Evolutionary conservation across 2,113 vertebrate genomes (phyloP).

Genomic region (Gadus chalcogrammus): DNA sequence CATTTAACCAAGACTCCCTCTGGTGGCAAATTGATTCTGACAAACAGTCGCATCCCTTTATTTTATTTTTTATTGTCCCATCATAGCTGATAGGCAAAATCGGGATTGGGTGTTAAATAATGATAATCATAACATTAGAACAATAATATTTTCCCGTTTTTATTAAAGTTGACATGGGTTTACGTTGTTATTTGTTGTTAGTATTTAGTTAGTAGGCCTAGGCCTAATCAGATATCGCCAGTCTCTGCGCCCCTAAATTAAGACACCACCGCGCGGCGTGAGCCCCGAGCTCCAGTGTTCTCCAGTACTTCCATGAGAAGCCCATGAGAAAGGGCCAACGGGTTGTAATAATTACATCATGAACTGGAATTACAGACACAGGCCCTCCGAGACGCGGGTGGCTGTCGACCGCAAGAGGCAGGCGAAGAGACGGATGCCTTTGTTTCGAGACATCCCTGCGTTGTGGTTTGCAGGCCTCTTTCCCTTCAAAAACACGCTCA

Average conservation of each 20-base stretch:
- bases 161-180: not conserved
- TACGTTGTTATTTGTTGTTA: not conserved
- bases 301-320: too few species aligned
- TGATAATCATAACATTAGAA: not conserved
- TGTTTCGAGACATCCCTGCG: conserved; percentile 70
- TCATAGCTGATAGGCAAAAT: not conserved
- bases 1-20: conserved; percentile 58
- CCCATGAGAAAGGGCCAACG: conserved; percentile 39
- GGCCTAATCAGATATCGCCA: too few species aligned
- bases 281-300: too few species aligned
- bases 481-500: conserved; percentile 70
- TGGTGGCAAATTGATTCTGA: conserved; percentile 52
- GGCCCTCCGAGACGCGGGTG: conserved; percentile 52
- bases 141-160: not conserved
- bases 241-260: too few species aligned
- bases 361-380: conserved; percentile 69
- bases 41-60: not conserved
- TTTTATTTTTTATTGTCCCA: not conserved
- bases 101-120: not conserved
- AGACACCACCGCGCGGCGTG: too few species aligned
- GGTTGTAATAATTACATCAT: conserved; percentile 66
- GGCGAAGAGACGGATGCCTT: conserved; percentile 71
- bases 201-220: too few species aligned
- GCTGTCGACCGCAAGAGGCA: conserved; percentile 66
- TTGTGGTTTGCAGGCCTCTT: conserved; percentile 64